Evolutionary conservation across 2,888 invertebrate genomes (phyloP).

Genomic region (Cephus sareptanus): DNA sequence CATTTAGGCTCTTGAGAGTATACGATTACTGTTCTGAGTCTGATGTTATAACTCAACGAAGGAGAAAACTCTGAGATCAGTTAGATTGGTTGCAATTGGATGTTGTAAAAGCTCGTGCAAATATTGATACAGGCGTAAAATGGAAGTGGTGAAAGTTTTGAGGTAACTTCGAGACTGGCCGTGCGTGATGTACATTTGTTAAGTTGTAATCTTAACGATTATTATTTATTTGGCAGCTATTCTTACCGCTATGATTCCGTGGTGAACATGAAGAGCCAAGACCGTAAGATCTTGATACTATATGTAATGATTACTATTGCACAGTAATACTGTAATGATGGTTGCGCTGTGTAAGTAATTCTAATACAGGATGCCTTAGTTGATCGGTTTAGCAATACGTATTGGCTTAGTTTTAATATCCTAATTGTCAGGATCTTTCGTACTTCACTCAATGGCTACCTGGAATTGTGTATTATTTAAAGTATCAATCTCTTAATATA

Average conservation of each 20-base stretch:
- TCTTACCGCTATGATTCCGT: neutral
- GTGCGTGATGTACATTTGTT: slow-evolving; percentile 26
- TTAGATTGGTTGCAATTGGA: neutral
- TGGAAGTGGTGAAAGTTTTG: slow-evolving; percentile 7
- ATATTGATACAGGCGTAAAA: neutral
- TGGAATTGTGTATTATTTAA: slow-evolving; percentile 8
- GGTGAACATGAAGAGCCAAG: neutral
- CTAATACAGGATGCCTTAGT: neutral
- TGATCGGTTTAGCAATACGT: neutral
- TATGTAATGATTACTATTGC: neutral
- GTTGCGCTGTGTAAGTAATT: neutral
- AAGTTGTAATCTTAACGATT: slow-evolving; percentile 20
- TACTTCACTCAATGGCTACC: neutral
- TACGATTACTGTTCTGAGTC: neutral
- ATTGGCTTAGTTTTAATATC: neutral
- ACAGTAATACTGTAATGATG: neutral
- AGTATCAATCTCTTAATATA: slow-evolving; percentile 8
- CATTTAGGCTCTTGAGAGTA: neutral
- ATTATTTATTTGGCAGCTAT: slow-evolving; percentile 32
- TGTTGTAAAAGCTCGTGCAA: neutral
- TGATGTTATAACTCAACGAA: neutral
- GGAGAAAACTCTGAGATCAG: neutral
- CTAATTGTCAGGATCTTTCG: neutral
- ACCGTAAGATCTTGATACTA: neutral
- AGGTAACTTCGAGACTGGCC: slow-evolving; percentile 25